Evolutionary conservation across 1,140 invertebrate species (phyloP), one percentile per base, ranked within the genome.

Genomic region (Caenorhabditis remanei): DNA sequence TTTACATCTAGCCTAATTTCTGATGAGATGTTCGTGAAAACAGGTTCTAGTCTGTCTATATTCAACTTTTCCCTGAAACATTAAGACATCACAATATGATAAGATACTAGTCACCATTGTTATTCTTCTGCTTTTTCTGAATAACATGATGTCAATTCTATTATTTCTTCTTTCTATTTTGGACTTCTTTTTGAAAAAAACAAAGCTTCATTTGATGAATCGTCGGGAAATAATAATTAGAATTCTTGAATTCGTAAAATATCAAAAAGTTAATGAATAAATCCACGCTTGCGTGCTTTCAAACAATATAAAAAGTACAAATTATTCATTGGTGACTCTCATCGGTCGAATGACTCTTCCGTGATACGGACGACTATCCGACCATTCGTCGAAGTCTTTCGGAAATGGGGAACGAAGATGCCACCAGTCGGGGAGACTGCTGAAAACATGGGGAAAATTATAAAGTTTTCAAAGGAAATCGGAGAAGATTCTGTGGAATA

Each of bases 151-250:
- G 41, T 71, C 65, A 19, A 19, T 19, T 19, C 14, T 58, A 14
- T 58, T 32, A 32, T 32, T 32, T 32, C 32, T 32, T 32, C 2
- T 32, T 32, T 32, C 32, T 32, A 32, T 32, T 32, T 32, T 2
- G 32, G 32, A 32, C 32, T 32, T 32, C 32, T 32, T 32, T 11
- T 32, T 11, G 11, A 21, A 63, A 32, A 63, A 50, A 50, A 48
- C 16, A 43, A n/a, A n/a, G 21, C 7, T 79, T 79, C 71, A 79
- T 79, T 79, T 79, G 71, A 79, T 79, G 71, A 79, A 21, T 71
- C 19, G 32, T 24, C 14, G 61, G 8, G 61, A 63, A 63, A 63
- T 63, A 63, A 63, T 63, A 63, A 63, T 63, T 58, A 58, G 19
- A 58, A 58, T 58, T 58, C 11, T 32, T 32, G 32, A 32, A 32